Conservation (phyloP, 2,797 vertebrate genomes). For the Hapalemur alaotrensis region DNA sequence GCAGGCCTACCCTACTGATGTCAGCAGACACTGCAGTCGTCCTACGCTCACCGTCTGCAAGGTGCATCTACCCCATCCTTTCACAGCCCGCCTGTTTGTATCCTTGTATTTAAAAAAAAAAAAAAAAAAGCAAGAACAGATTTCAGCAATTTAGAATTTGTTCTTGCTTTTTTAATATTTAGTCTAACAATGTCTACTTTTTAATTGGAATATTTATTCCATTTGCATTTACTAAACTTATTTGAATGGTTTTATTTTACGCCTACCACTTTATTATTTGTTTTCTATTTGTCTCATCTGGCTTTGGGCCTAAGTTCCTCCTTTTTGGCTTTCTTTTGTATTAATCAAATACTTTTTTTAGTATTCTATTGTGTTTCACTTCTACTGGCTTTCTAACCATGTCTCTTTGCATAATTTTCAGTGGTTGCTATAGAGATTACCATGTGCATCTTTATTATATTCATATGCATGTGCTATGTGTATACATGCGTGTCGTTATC, state of each 20-base stretch:
- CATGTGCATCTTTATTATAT: not conserved
- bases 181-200: not conserved
- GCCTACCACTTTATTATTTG: not conserved
- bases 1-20: not conserved
- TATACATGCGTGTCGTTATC: not conserved
- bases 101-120: not conserved
- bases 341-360: not conserved
- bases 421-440: not conserved
- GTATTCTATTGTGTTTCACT: not conserved
- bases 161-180: not conserved
- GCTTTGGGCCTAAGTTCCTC: not conserved
- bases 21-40: not conserved
- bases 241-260: not conserved
- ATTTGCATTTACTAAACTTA: not conserved
- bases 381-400: not conserved
- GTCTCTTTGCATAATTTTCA: not conserved
- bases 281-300: not conserved
- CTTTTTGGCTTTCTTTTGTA: not conserved
- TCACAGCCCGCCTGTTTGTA: not conserved
- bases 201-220: not conserved
- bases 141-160: not conserved
- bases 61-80: not conserved
- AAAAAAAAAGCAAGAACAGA: not conserved
- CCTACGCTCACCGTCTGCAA: accelerated
- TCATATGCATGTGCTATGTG: not conserved